These are phyloP conservation scores for Scaptomyza tumidula DNA, from an alignment of 2,888 invertebrate genomes.

Conservation along the genomic window DNA sequence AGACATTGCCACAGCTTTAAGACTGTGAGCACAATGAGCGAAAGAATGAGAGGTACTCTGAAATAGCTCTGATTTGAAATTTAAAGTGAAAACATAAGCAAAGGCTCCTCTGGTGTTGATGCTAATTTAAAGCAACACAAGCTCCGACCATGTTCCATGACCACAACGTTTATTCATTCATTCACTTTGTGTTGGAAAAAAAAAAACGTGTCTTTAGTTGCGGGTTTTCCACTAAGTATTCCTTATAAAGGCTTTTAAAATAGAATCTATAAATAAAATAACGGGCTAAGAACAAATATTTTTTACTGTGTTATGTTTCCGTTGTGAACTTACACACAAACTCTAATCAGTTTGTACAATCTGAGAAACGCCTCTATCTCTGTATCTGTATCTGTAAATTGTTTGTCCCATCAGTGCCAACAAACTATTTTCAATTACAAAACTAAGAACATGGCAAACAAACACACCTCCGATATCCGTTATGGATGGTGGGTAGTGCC, in stretches of 20 bases:
- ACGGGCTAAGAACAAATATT: not conserved
- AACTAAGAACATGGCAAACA: conserved; percentile 5
- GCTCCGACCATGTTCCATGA: not conserved
- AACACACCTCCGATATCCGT: conserved; percentile 34
- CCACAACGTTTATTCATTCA: conserved; percentile 37
- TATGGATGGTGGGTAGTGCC: conserved; percentile 23
- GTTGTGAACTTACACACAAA: not conserved
- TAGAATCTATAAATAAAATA: not conserved
- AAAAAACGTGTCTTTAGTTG: not conserved
- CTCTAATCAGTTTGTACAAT: conserved; percentile 49
- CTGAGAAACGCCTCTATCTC: conserved; percentile 59
- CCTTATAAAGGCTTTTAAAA: not conserved
- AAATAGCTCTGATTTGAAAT: conserved; percentile 41
- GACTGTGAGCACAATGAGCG: not conserved
- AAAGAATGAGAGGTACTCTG: not conserved
- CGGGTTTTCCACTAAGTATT: not conserved
- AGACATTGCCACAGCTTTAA: conserved; percentile 35
- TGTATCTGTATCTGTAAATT: conserved; percentile 1
- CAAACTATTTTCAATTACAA: conserved; percentile 74
- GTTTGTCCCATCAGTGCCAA: conserved; percentile 47
- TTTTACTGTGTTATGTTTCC: not conserved
- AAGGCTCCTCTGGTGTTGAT: conserved; percentile 15
- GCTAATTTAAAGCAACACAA: conserved; percentile 24
- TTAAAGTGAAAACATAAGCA: conserved; percentile 30
- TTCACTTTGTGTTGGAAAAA: not conserved